A percentile compares a stretch with the other conserved stretches of the same genome.
phyloP scores from a whole-genome alignment of 2,888 invertebrate species.

The Pollenia angustigena region DNA sequence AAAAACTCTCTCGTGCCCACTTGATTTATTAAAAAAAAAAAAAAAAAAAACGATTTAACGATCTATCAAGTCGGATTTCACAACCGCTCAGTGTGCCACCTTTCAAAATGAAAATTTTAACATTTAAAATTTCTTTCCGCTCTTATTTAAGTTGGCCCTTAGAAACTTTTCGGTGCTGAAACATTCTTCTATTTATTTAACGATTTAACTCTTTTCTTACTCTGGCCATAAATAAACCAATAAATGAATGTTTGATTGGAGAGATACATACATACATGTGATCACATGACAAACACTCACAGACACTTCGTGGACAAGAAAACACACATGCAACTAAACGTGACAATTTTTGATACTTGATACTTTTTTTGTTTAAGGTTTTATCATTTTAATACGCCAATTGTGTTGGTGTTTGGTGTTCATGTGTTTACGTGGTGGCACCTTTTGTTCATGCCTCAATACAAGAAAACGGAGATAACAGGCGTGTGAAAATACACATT shows the following conservation, averaged over 20 bases:
- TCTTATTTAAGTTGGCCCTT: too few relatives aligned
- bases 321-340: constrained; percentile 43
- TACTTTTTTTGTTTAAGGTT: constrained; percentile 52
- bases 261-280: constrained; percentile 34
- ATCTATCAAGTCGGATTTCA: too few relatives aligned
- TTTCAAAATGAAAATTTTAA: too few relatives aligned
- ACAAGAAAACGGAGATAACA: constrained; percentile 51
- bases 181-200: not conserved
- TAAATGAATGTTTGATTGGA: constrained; percentile 46
- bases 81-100: too few relatives aligned
- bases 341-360: constrained; percentile 63
- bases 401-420: constrained; percentile 45
- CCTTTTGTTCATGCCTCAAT: constrained; percentile 43
- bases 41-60: too few relatives aligned
- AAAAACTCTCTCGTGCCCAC: too few relatives aligned
- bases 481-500: constrained; percentile 68
- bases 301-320: not conserved
- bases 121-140: too few relatives aligned
- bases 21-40: too few relatives aligned
- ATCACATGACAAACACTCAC: constrained; percentile 23
- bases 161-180: not conserved
- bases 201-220: not conserved
- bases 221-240: constrained; percentile 14
- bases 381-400: constrained; percentile 49
- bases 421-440: constrained; percentile 50